Evolutionary conservation across 2,888 invertebrate species (phyloP).

Genomic region (Lochmaea capreae): DNA sequence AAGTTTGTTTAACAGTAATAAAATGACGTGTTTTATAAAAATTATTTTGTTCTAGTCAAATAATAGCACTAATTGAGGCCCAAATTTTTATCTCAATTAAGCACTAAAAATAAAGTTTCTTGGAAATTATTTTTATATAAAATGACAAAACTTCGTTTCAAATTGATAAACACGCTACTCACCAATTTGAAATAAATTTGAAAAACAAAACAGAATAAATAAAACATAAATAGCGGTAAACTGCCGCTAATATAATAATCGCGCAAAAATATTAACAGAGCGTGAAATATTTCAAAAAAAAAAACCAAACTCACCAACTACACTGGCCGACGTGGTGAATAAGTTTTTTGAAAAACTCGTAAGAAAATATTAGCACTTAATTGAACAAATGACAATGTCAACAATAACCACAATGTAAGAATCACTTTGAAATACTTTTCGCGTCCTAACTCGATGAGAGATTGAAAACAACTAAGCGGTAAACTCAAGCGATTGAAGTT

Average conservation of each 20-base stretch:
- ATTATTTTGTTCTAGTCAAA: constrained; percentile 27
- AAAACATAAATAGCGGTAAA: constrained; percentile 55
- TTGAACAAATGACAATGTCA: constrained; percentile 40
- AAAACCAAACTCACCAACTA: constrained; percentile 47
- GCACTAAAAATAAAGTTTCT: constrained; percentile 26
- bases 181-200: constrained; percentile 41
- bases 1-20: constrained; percentile 7
- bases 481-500: constrained; percentile 39
- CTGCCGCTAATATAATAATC: constrained; percentile 49
- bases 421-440: constrained; percentile 40
- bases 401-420: constrained; percentile 36
- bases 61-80: constrained; percentile 41
- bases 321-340: constrained; percentile 40
- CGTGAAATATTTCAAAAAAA: constrained; percentile 43
- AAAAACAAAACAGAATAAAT: constrained; percentile 37
- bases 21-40: background rate
- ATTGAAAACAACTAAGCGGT: constrained; percentile 41
- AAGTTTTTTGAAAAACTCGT: constrained; percentile 24
- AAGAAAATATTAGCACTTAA: constrained; percentile 35
- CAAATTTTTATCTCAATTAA: constrained; percentile 42
- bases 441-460: constrained; percentile 27
- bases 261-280: constrained; percentile 54
- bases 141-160: background rate
- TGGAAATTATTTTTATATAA: background rate
- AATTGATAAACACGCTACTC: constrained; percentile 33